Percentiles rank a stretch among this genome's conserved stretches.
phyloP scores from a whole-genome alignment of 2,888 invertebrate species.

The Andrena marginata region DNA sequence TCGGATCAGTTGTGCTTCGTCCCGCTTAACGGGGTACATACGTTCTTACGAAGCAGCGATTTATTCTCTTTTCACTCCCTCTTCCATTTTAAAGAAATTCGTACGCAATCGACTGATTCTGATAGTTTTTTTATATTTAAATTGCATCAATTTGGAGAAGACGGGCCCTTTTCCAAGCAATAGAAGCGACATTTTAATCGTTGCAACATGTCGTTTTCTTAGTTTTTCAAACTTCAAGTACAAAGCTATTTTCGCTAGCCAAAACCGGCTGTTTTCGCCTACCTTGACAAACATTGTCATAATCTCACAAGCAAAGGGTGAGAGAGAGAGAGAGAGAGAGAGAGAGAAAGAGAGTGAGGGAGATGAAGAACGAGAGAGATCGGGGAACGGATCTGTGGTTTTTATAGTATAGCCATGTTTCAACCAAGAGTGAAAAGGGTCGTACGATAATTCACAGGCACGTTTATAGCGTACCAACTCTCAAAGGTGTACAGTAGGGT shows the following conservation, averaged over 20 bases:
- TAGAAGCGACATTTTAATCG: not conserved
- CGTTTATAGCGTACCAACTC: conserved; percentile 30
- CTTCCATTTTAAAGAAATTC: not conserved
- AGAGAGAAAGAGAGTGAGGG: not conserved
- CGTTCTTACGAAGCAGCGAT: not conserved
- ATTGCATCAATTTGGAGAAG: not conserved
- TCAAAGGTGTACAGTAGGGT: conserved; percentile 18
- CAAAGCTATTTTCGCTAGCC: too few species aligned
- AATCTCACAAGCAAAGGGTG: not conserved
- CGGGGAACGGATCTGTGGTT: not conserved
- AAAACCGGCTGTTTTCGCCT: too few species aligned
- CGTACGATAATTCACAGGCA: conserved; percentile 38
- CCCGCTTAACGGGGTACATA: not conserved
- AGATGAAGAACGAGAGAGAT: not conserved
- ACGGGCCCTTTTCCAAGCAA: not conserved
- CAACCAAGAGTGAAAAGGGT: conserved; percentile 9
- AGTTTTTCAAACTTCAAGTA: not conserved
- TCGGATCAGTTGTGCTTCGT: not conserved
- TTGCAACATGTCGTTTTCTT: not conserved
- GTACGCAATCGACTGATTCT: not conserved
- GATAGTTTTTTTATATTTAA: not conserved
- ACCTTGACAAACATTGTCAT: not conserved
- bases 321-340: not conserved
- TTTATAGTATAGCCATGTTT: not conserved
- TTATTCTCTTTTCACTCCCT: not conserved